Conservation (phyloP, 1,140 invertebrate genomes). For the Drosophila santomea region DNA sequence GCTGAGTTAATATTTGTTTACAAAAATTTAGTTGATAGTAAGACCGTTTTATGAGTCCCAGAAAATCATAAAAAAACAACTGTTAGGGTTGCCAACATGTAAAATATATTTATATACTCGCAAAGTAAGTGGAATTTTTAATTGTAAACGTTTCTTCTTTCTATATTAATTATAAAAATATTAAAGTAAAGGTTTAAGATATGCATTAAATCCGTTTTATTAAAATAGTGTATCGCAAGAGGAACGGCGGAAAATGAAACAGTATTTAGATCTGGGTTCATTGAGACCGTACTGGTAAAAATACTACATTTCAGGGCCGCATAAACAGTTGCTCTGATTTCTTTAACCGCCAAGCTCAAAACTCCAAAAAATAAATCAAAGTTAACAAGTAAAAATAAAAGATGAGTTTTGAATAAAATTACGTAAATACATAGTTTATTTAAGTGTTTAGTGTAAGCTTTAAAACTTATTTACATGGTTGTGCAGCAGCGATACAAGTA, state of each 20-base stretch:
- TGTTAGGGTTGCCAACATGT: background rate
- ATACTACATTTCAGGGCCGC: background rate
- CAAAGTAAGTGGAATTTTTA: too few species aligned
- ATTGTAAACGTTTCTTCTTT: too few species aligned
- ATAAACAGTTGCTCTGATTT: background rate
- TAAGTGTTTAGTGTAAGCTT: conserved; percentile 57
- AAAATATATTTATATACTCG: too few species aligned
- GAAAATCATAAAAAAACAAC: background rate
- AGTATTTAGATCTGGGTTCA: background rate
- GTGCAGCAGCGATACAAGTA: conserved; percentile 69
- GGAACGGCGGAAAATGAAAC: background rate
- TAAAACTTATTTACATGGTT: conserved; percentile 80
- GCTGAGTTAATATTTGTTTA: conserved; percentile 12
- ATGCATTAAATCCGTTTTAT: background rate
- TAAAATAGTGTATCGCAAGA: background rate
- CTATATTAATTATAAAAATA: background rate
- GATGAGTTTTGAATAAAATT: conserved; percentile 42
- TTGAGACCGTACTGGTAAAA: background rate
- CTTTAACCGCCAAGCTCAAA: background rate
- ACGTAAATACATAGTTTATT: conserved; percentile 70
- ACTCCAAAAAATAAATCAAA: too few species aligned
- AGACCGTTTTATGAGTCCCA: background rate
- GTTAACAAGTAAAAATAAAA: background rate
- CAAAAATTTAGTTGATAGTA: conserved; percentile 4
- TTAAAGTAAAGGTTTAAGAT: background rate